Conservation (phyloP, 2,113 vertebrate genomes). For the Bettongia penicillata region DNA sequence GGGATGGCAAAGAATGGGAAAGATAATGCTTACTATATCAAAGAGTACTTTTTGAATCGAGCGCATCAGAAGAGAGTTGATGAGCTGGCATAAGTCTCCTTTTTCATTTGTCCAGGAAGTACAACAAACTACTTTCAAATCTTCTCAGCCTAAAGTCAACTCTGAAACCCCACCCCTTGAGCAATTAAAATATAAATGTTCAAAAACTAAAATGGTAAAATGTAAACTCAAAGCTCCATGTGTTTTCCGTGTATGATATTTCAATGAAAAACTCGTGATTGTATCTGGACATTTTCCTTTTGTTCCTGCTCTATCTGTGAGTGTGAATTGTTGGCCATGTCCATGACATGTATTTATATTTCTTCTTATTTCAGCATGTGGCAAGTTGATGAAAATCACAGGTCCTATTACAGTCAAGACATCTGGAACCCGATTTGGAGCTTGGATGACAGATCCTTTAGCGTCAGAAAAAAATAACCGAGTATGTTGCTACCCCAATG, state of each 20-base stretch:
- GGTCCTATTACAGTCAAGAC: slow-evolving; percentile 97
- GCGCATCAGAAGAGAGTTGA: background rate
- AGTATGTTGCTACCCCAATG: slow-evolving; percentile 85
- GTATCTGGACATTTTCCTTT: background rate
- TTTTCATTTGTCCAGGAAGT: background rate
- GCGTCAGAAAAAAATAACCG: slow-evolving; percentile 94
- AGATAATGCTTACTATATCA: background rate
- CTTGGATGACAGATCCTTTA: slow-evolving; percentile 98
- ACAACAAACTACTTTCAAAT: slow-evolving; percentile 4
- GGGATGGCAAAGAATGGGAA: rapidly evolving
- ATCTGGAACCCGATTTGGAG: slow-evolving; percentile 97
- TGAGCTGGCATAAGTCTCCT: background rate
- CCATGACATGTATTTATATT: slow-evolving; percentile 64
- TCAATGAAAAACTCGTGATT: background rate
- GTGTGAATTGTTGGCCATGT: slow-evolving; percentile 35
- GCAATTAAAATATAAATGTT: background rate
- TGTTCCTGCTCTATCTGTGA: slow-evolving; percentile 5
- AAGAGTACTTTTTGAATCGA: background rate
- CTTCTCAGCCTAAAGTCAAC: background rate
- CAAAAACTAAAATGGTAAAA: background rate
- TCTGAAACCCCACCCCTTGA: background rate
- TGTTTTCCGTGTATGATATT: background rate
- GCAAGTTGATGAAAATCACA: slow-evolving; percentile 99
- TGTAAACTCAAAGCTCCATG: background rate
- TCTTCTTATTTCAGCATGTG: slow-evolving; percentile 91